Evolutionary conservation across 1,140 invertebrate genomes (phyloP).

Genomic region (Penaeus chinensis): DNA sequence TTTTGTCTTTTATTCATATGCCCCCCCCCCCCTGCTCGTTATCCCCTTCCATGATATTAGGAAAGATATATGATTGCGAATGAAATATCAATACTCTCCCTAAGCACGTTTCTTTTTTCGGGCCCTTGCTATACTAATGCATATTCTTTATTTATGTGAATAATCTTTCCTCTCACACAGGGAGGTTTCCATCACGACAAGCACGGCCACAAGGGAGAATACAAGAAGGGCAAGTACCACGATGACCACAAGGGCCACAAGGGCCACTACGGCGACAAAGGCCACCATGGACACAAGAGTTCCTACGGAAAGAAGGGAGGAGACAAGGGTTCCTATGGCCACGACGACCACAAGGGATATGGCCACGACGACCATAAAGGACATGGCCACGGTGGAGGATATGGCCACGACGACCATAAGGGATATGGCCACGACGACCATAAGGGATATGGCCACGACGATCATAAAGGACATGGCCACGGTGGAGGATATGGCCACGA

Average conservation of each 20-base stretch:
- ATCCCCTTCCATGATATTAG: no score
- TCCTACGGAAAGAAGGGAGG: slow-evolving; percentile 46
- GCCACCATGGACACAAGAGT: slow-evolving; percentile 38
- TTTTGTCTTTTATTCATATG: no score
- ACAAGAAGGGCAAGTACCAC: slow-evolving; percentile 33
- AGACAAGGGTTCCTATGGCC: slow-evolving; percentile 49
- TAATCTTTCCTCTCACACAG: not conserved
- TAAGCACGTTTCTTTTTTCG: not conserved
- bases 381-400: slow-evolving; percentile 10
- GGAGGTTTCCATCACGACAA: slow-evolving; percentile 47
- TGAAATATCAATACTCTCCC: no score
- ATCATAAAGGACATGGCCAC: slow-evolving; percentile 26
- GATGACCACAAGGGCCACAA: slow-evolving; percentile 56
- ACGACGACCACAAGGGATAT: slow-evolving; percentile 51
- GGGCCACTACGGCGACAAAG: slow-evolving; percentile 53
- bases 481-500: slow-evolving; percentile 21
- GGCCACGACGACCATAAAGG: slow-evolving; percentile 25
- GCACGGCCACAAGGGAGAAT: not conserved
- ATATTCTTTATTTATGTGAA: not conserved
- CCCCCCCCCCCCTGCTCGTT: no score
- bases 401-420: not conserved
- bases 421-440: slow-evolving; percentile 32
- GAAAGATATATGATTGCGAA: no score
- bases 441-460: slow-evolving; percentile 7
- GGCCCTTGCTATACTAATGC: slow-evolving; percentile 11